Conservation (phyloP, 2,797 vertebrate genomes). For the Urocyon cinereoargenteus region DNA sequence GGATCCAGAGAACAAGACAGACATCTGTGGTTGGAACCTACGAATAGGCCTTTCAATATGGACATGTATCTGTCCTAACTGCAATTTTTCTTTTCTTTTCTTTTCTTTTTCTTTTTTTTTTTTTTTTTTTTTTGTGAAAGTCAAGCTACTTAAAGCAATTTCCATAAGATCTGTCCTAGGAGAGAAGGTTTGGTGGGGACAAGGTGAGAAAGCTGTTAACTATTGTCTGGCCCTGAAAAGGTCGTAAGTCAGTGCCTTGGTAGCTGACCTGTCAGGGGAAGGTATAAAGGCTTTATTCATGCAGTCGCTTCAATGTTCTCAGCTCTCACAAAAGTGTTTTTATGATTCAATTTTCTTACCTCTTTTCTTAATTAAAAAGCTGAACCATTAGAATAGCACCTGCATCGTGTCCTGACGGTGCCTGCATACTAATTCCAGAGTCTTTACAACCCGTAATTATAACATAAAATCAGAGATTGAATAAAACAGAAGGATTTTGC, state of each 20-base stretch:
- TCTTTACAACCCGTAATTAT: slow-evolving; percentile 97
- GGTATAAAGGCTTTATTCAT: slow-evolving; percentile 92
- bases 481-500: slow-evolving; percentile 92
- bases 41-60: slow-evolving; percentile 69
- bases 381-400: slow-evolving; percentile 94
- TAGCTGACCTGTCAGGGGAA: slow-evolving; percentile 90
- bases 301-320: slow-evolving; percentile 88
- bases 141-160: slow-evolving; percentile 85
- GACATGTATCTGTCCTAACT: slow-evolving; percentile 83
- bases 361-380: slow-evolving; percentile 93
- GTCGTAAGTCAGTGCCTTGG: slow-evolving; percentile 90
- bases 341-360: slow-evolving; percentile 91
- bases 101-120: no score
- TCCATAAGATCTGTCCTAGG: slow-evolving; percentile 85
- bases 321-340: slow-evolving; percentile 91
- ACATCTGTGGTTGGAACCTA: slow-evolving; percentile 22
- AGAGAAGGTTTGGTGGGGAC: slow-evolving; percentile 87
- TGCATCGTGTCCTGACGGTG: slow-evolving; percentile 91
- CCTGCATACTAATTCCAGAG: slow-evolving; percentile 93
- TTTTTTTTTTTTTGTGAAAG: slow-evolving; percentile 78
- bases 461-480: slow-evolving; percentile 96
- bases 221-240: slow-evolving; percentile 90
- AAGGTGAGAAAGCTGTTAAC: slow-evolving; percentile 90
- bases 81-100: slow-evolving; percentile 77
- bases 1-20: slow-evolving; percentile 49